These are phyloP conservation scores for Drosophila buzzatii DNA, from an alignment of 2,888 invertebrate species.

Conservation along the genomic window DNA sequence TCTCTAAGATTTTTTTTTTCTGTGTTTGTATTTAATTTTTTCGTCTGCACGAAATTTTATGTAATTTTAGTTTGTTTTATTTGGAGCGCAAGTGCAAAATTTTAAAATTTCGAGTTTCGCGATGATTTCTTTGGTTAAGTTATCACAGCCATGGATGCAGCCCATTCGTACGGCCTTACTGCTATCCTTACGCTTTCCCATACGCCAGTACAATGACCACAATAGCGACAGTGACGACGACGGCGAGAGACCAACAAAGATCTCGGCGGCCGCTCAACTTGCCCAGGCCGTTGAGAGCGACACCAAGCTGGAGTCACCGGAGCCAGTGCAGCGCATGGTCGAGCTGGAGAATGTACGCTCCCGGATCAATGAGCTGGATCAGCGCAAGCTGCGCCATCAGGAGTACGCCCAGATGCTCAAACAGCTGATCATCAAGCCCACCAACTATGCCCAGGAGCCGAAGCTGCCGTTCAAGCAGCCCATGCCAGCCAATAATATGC, in stretches of 20 bases:
- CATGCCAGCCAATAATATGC: not conserved
- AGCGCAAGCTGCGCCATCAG: slow-evolving; percentile 32
- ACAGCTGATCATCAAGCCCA: slow-evolving; percentile 21
- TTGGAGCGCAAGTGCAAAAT: not conserved
- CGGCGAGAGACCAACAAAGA: not conserved
- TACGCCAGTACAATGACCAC: slow-evolving; percentile 8
- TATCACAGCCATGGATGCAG: not conserved
- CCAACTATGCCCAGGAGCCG: not conserved
- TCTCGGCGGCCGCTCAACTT: slow-evolving; percentile 39
- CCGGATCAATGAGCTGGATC: slow-evolving; percentile 46
- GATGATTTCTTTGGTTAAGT: not conserved
- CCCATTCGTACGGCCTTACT: not conserved
- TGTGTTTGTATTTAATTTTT: not conserved
- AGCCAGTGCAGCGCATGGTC: slow-evolving; percentile 27
- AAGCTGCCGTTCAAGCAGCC: slow-evolving; percentile 41
- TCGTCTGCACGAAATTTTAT: slow-evolving; percentile 6
- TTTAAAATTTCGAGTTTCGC: not conserved
- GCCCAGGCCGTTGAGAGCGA: slow-evolving; percentile 1
- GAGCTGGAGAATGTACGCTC: slow-evolving; percentile 20
- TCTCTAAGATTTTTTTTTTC: not conserved
- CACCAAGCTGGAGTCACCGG: slow-evolving; percentile 21
- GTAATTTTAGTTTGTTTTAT: not conserved
- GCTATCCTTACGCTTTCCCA: not conserved
- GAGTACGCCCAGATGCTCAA: slow-evolving; percentile 27
- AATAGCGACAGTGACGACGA: not conserved